A percentile compares a stretch with the other conserved stretches of the same genome.
phyloP scores from a whole-genome alignment of 2,113 vertebrate species.

The Chaenogobius annularis region DNA sequence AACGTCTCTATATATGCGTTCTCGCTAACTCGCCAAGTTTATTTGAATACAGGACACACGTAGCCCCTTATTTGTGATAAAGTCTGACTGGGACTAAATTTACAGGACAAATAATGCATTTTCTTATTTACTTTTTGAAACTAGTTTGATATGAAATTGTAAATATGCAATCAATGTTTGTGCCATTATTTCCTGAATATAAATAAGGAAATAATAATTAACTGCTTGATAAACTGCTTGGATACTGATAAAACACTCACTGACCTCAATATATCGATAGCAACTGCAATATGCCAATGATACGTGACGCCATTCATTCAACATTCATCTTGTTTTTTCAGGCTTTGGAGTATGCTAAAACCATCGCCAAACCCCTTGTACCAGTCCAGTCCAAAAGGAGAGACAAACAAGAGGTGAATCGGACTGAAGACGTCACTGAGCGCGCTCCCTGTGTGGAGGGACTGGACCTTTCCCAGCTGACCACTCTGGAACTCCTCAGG shows the following conservation, averaged over 20 bases:
- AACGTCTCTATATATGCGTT: neutral
- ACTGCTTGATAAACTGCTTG: neutral
- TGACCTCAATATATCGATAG: too few relatives aligned
- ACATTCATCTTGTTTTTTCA: constrained; percentile 42
- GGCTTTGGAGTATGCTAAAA: constrained; percentile 92
- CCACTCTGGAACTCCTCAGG: constrained; percentile 77
- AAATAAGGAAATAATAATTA: too few relatives aligned
- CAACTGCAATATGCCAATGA: neutral
- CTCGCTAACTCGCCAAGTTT: neutral
- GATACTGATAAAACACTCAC: neutral
- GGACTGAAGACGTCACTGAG: constrained; percentile 26
- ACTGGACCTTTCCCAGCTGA: constrained; percentile 61
- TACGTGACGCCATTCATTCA: neutral
- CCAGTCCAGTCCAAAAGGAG: constrained; percentile 24
- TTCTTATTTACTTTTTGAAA: too few relatives aligned
- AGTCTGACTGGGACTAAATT: too few relatives aligned
- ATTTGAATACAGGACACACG: neutral
- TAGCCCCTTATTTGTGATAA: neutral
- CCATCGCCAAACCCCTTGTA: constrained; percentile 80
- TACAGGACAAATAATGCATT: too few relatives aligned
- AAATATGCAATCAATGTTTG: too few relatives aligned
- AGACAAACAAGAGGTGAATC: constrained; percentile 25
- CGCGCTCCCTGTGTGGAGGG: constrained; percentile 36
- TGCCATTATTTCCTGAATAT: too few relatives aligned
- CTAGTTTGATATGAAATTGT: too few relatives aligned